Evolutionary conservation across 2,888 invertebrate species (phyloP).

Genomic region (Agrochola litura): DNA sequence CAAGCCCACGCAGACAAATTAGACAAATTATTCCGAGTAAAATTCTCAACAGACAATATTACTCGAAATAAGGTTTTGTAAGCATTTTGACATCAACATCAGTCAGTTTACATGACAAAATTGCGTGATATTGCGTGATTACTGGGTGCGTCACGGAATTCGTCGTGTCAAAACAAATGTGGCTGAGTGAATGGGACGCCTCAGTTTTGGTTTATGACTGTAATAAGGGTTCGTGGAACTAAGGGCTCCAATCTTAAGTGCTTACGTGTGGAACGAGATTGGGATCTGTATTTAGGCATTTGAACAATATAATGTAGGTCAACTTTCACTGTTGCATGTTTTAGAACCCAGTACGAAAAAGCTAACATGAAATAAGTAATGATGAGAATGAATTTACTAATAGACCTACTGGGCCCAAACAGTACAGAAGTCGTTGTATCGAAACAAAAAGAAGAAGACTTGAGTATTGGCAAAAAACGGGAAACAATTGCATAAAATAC

Average conservation of each 20-base stretch:
- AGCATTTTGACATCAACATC: constrained; percentile 44
- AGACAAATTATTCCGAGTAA: constrained; percentile 35
- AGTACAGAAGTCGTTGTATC: too few species aligned
- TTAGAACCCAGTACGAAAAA: not conserved
- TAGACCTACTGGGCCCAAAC: too few species aligned
- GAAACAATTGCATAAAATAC: not conserved
- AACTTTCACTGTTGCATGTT: not conserved
- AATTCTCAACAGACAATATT: constrained; percentile 24
- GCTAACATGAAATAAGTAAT: not conserved
- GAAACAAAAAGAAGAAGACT: too few species aligned
- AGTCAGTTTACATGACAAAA: constrained; percentile 53
- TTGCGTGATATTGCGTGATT: constrained; percentile 55
- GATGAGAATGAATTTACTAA: not conserved
- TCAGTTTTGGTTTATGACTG: constrained; percentile 52
- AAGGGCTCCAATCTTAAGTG: constrained; percentile 38
- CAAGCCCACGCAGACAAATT: constrained; percentile 30
- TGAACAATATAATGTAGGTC: constrained; percentile 16
- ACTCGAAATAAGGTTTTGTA: constrained; percentile 39
- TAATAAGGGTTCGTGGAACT: constrained; percentile 39
- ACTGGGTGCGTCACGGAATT: constrained; percentile 54
- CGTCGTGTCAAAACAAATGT: constrained; percentile 50
- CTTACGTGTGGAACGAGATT: constrained; percentile 38
- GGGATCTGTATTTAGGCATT: constrained; percentile 16
- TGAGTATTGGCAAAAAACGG: not conserved
- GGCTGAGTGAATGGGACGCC: constrained; percentile 46